Conservation (phyloP, 2,888 invertebrate genomes). For the Drosophila mulleri region DNA sequence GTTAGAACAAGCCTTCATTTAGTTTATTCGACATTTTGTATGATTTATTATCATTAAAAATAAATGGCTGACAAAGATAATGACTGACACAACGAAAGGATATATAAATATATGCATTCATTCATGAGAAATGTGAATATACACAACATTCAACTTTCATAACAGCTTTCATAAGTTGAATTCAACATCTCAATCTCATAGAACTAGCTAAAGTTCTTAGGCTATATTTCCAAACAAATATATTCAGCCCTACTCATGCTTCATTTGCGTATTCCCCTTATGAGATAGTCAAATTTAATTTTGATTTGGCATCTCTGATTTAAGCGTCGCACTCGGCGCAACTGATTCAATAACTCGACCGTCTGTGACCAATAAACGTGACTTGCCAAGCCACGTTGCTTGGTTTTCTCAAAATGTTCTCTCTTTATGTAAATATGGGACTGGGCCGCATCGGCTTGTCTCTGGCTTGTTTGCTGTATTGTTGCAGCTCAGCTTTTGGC, state of each 20-base stretch:
- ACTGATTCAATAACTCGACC: conserved; percentile 42
- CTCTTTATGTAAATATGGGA: conserved; percentile 39
- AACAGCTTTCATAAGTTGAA: no score
- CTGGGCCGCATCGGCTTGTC: conserved; percentile 23
- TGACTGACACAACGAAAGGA: no score
- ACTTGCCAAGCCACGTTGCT: conserved; percentile 62
- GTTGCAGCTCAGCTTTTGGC: conserved; percentile 46
- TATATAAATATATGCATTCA: no score
- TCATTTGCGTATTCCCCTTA: neutral
- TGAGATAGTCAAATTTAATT: conserved; percentile 24
- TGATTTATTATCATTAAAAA: no score
- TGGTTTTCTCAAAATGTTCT: conserved; percentile 37
- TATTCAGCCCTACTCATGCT: neutral
- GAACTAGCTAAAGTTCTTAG: neutral
- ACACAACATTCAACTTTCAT: no score
- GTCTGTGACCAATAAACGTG: conserved; percentile 72
- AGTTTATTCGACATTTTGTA: no score
- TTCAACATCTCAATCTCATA: neutral
- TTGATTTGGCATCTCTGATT: conserved; percentile 12
- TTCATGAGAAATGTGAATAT: no score
- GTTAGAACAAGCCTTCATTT: no score
- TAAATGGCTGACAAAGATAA: no score
- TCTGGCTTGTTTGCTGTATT: conserved; percentile 37
- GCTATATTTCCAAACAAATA: conserved; percentile 7
- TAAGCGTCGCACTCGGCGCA: conserved; percentile 11